Conservation (phyloP, 2,888 invertebrate genomes). For the Mechanitis mazaeus region DNA sequence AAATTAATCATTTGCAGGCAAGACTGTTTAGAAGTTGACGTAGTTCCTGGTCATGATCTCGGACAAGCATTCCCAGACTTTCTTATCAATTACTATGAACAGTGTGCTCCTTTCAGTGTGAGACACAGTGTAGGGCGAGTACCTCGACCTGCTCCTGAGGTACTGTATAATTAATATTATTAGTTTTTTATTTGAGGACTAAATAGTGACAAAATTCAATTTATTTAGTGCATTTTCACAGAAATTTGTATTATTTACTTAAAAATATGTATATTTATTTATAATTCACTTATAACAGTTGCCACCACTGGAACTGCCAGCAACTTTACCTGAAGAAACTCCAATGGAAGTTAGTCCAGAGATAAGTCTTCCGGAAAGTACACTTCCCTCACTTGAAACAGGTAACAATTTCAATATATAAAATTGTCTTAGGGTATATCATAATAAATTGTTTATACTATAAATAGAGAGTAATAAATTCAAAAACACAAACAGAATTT, state of each 20-base stretch:
- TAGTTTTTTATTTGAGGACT: conserved; percentile 20
- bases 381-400: conserved; percentile 6
- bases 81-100: conserved; percentile 80
- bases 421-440: not conserved
- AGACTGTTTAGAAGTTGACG: conserved; percentile 79
- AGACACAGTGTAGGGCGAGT: conserved; percentile 52
- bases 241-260: too few species aligned
- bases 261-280: too few species aligned
- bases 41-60: conserved; percentile 78
- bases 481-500: too few species aligned
- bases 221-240: too few species aligned
- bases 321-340: conserved; percentile 15
- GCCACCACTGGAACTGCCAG: conserved; percentile 26
- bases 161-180: conserved; percentile 26
- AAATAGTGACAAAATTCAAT: too few species aligned
- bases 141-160: conserved; percentile 60
- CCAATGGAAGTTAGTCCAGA: conserved; percentile 31
- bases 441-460: not conserved
- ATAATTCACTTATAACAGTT: conserved; percentile 20
- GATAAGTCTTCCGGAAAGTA: conserved; percentile 7
- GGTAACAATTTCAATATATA: conserved; percentile 10
- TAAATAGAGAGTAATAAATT: not conserved
- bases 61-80: conserved; percentile 78
- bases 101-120: conserved; percentile 64
- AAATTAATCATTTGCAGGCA: conserved; percentile 47